Conservation (phyloP, 1,140 invertebrate genomes). For the Lasaia peninsularis region DNA sequence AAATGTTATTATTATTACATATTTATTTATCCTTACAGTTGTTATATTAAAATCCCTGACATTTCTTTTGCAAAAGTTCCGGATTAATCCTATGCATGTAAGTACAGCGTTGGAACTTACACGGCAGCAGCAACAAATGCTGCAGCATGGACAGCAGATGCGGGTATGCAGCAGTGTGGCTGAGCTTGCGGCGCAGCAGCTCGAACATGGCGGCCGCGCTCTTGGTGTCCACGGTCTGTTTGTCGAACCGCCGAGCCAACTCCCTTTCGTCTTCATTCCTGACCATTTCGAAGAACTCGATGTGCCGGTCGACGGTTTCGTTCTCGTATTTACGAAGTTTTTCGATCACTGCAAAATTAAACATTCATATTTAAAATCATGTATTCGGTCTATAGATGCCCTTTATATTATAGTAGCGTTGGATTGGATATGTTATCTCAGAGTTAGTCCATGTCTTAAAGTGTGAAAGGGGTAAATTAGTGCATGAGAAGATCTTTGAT, state of each 20-base stretch:
- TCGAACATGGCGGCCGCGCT: constrained; percentile 97
- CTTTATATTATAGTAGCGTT: no score
- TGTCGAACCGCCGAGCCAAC: constrained; percentile 92
- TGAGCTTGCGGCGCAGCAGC: constrained; percentile 91
- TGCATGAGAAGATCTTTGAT: no score
- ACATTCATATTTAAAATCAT: no score
- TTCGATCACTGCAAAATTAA: constrained; percentile 83
- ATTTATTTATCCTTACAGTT: no score
- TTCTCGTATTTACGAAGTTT: constrained; percentile 95
- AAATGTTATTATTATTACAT: no score
- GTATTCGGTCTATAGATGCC: no score
- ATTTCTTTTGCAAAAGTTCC: no score
- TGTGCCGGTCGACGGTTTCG: constrained; percentile 93
- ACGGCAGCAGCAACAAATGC: constrained; percentile 93
- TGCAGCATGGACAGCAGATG: constrained; percentile 95
- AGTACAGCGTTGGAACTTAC: constrained; percentile 80
- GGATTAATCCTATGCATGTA: no score
- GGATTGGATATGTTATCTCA: no score
- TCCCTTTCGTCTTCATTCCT: constrained; percentile 97
- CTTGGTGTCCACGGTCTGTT: constrained; percentile 96
- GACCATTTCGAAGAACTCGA: constrained; percentile 99
- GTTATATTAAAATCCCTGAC: no score
- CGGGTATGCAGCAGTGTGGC: constrained; percentile 94
- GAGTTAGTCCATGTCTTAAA: no score
- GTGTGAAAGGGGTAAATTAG: no score